These are phyloP conservation scores for Calyptomena viridis DNA, from an alignment of 2,113 vertebrate genomes.

Conservation along the genomic window DNA sequence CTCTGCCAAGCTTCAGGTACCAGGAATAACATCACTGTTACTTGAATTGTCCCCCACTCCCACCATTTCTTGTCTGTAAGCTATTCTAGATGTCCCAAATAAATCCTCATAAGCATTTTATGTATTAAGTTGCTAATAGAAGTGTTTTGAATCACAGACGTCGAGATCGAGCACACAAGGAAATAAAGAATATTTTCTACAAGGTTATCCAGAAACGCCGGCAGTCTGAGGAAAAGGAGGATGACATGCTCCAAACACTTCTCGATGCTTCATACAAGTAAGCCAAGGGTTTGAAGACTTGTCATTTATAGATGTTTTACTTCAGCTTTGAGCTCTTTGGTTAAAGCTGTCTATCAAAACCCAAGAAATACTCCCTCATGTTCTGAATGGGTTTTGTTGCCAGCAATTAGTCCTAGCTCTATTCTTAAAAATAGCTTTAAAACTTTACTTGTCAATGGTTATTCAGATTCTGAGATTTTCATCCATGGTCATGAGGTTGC, in stretches of 20 bases:
- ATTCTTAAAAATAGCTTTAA: neutral
- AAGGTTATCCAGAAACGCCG: constrained; percentile 91
- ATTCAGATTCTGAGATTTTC: neutral
- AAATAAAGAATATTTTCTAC: constrained; percentile 93
- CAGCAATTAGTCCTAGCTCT: neutral
- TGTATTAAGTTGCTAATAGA: neutral
- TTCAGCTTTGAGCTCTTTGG: neutral
- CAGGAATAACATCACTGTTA: neutral
- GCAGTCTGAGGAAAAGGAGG: constrained; percentile 76
- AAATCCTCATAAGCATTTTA: neutral
- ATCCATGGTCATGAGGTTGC: neutral
- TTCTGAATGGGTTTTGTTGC: neutral
- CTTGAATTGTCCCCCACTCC: neutral
- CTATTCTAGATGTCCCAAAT: neutral
- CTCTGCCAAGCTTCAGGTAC: constrained; percentile 97
- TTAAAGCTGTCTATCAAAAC: neutral
- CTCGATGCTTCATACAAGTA: constrained; percentile 95
- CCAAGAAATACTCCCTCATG: neutral
- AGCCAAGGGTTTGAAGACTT: neutral
- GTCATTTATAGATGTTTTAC: neutral
- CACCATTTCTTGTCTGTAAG: neutral
- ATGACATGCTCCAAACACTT: constrained; percentile 96
- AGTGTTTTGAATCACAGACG: constrained; percentile 70
- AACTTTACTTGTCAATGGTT: neutral
- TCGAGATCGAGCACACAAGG: constrained; percentile 88